Base-by-base conservation (phyloP, 2,888 invertebrate genomes). In the Mimas tiliae region DNA sequence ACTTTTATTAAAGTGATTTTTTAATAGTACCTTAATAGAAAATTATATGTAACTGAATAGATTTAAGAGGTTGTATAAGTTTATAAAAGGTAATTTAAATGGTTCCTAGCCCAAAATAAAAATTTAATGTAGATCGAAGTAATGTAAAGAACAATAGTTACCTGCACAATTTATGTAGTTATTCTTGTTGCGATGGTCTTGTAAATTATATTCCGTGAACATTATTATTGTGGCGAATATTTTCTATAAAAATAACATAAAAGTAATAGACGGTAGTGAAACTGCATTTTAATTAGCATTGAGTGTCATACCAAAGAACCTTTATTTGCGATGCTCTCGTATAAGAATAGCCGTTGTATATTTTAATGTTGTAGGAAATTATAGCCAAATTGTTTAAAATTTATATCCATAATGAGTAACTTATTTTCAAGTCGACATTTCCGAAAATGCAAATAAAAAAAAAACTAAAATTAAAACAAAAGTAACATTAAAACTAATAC, bases 21-120 rank as follows among this genome's bases (percentile, higher is more conserved):
- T 72, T 76, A 77, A 76, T 82, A 81, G 82, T 83, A 86, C 80
- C 80, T 82, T 80, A 77, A 74, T 82, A 80, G 79, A 75, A 70
- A 79, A 81, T 73, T 58, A 73, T 82, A 83, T 84, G 81, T 86
- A 84, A 82, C 79, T 81, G 67, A 75, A 70, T 79, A 79, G 69
- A 72, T 82, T 76, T 81, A 70, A 83, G 84, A 86, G 81, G 72
- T 78, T 71, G 65, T 76, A 72, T 72, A 71, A 71, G 69, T 74
- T 74, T 73, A 65, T 67, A 67, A 70, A 74, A 63, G 68, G 82
- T 90, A 86, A 88, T 86, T 85, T 84, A 48, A 85, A 91, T 85
- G 89, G 93, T 93, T 93, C 93, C 93, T 93, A 93, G 87, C 88
- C 89, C 81, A 89, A 86, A 86, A 80, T 79, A 80, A 76, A 52